Base-by-base conservation (phyloP, 2,888 invertebrate species). In the Eristalis tenax region DNA sequence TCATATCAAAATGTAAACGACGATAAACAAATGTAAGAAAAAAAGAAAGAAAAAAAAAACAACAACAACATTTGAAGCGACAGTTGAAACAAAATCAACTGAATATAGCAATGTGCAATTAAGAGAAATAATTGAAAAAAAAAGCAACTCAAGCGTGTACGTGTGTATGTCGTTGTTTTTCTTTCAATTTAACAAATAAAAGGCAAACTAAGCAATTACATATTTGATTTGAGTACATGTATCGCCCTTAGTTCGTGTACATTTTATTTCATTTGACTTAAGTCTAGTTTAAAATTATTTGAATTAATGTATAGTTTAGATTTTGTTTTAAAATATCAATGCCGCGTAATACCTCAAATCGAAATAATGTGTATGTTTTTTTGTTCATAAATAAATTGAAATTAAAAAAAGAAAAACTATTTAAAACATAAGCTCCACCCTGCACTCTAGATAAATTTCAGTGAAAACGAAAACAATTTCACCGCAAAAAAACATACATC, bases 271-370 rank as follows among this genome's bases (percentile, higher is more conserved):
- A 38, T 13, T 68, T 68, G 18, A 73, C 4, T 35, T 22, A n/a
- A 50, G n/a, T n/a, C 32, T 68, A 50, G 35, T 38, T 64, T 59
- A 18, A 68, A 38, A 35, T 63, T 64, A 28, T 59, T 59, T 68
- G 1, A 23, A 3, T 70, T 23, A 38, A 38, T 38, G 43, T 59
- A 68, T 78, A 65, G 2, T 65, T 77, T 65, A 59, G 15, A 63
- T 10, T 56, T 70, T 74, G 15, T 59, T 8, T 32, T 32, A 1
- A 32, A n/a, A 15, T 43, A 50, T 50, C 50, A 77, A 77, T n/a
- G 76, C 88, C 88, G 88, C 88, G 69, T 38, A 88, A 88, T 85
- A 88, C 85, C 85, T 85, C 85, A 85, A 81, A 85, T 77, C 40
- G 77, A 83, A 73, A 68, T n/a, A 18, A 57, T 50, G 18, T 18